Evolutionary conservation across 2,888 invertebrate genomes (phyloP), one percentile per base, ranked within the genome.

Genomic region (Drosophila putrida): DNA sequence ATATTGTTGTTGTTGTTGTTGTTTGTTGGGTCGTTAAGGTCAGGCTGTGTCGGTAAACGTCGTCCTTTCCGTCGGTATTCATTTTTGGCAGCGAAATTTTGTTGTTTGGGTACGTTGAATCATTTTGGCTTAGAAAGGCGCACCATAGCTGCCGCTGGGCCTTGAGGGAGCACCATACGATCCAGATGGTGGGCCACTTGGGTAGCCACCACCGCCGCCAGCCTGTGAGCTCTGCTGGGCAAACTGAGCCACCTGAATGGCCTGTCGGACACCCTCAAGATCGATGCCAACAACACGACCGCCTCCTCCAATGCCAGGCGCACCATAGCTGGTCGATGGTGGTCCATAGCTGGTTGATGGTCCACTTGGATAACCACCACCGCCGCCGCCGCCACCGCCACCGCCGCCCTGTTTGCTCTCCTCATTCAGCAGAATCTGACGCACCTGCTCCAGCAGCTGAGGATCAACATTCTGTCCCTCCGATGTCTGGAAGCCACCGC

Each of bases 181-280:
- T 51, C 93, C 92, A 72, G 94, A 94, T 49, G 94, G 95, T 49
- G 94, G 95, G 74, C 93, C 94, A 68, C 93, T 93, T 66, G 93
- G 93, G 51, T 91, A 91, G 62, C 92, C 91, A 60, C 91, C 90
- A 80, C 93, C 93, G 44, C 93, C 93, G 80, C 93, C 93, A 44
- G 93, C 92, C 82, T 93, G 85, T 68, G 94, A 93, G 92, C 93
- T 93, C 75, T 94, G 92, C 93, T 96, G 96, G 82, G 95, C 94
- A 94, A 95, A 97, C 90, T 97, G 96, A 44, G 97, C 97, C 75
- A 97, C 97, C 92, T 97, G 97, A 93, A 97, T 96, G 83, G 96
- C 97, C 89, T 96, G 97, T 89, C 96, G 96, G 90, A 97, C 96
- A 75, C 96, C 96, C 88, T 97, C 97, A 75, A 97, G 95, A 93